A percentile compares a stretch with the other conserved stretches of the same genome.
Conservation (phyloP, 2,888 invertebrate species). For the Thymelicus sylvestris region DNA sequence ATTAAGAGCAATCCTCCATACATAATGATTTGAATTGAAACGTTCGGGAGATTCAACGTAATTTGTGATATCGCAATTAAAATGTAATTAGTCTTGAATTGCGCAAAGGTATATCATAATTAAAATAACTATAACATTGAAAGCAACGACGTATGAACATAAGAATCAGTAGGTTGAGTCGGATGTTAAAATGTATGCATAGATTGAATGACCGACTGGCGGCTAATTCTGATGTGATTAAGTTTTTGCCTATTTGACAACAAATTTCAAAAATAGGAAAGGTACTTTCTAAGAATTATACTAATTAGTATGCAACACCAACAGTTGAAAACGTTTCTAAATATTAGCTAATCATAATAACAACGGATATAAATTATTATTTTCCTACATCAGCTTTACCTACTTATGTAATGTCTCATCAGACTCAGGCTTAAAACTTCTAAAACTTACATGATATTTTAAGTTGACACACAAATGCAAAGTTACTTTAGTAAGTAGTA, state of each 20-base stretch:
- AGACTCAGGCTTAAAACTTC: not conserved
- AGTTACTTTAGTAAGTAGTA: too few species aligned
- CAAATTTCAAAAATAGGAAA: too few species aligned
- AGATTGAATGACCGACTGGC: too few species aligned
- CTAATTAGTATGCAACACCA: not conserved
- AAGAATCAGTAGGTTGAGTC: too few species aligned
- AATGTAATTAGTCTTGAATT: not conserved
- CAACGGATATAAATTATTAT: not conserved
- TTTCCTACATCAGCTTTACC: not conserved
- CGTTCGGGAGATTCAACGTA: not conserved
- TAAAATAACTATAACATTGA: too few species aligned
- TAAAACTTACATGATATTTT: too few species aligned
- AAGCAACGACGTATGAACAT: too few species aligned
- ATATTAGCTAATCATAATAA: not conserved
- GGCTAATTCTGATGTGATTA: too few species aligned
- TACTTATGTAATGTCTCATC: not conserved
- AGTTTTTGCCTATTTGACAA: too few species aligned
- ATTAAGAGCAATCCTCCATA: slow-evolving; percentile 10
- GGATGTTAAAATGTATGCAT: too few species aligned
- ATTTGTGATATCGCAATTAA: slow-evolving; percentile 1
- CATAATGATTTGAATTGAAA: not conserved
- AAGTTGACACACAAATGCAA: too few species aligned
- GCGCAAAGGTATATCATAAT: not conserved
- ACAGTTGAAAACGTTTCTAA: not conserved
- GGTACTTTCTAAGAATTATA: too few species aligned